Base-by-base conservation (phyloP, 2,888 invertebrate genomes). In the Lycocerus yunnanus region DNA sequence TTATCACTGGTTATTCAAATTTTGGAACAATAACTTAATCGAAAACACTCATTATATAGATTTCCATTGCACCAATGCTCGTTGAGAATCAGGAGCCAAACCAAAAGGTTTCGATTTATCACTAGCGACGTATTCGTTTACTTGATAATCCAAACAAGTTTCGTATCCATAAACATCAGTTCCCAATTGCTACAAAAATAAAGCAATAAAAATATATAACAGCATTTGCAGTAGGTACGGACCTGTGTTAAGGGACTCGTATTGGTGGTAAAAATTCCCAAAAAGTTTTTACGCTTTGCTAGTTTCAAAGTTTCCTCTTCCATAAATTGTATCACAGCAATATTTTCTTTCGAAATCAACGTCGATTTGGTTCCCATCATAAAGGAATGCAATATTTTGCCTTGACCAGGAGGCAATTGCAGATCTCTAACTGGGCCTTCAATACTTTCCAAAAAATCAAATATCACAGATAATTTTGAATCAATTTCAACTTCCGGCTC, bases 201-300 rank as follows among this genome's bases (percentile, higher is more conserved):
- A n/a, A 15, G 14, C 0, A 16, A 66, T 10, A 60, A 2, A 73
- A 16, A 66, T 0, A 63, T 6, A 21, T 58, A n/a, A 14, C 6
- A 67, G 15, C n/a, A 24, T 24, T 24, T 24, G 3, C 21, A 24
- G 0, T 10, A 24, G 10, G 14, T 63, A 74, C 77, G 84, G 88
- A 95, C 95, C 91, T 94, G 94, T 20, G 96, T 96, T n/a, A 96
- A 88, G 0, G 95, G 94, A 82, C 93, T 96, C 18, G 96, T 95
- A 84, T 96, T 96, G 3, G 95, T 95, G 1, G 96, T 95, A 79
- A 96, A 92, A 20, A 96, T 93, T 0, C 95, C 95, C 0, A 88
- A 87, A 85, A 93, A 96, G 8, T 90, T 87, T 71, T 91, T 90
- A 1, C 89, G 88, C 73, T 89, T 90, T 0, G 95, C 95, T 10